Conservation (phyloP, 2,797 vertebrate species). For the Protonibea diacanthus region DNA sequence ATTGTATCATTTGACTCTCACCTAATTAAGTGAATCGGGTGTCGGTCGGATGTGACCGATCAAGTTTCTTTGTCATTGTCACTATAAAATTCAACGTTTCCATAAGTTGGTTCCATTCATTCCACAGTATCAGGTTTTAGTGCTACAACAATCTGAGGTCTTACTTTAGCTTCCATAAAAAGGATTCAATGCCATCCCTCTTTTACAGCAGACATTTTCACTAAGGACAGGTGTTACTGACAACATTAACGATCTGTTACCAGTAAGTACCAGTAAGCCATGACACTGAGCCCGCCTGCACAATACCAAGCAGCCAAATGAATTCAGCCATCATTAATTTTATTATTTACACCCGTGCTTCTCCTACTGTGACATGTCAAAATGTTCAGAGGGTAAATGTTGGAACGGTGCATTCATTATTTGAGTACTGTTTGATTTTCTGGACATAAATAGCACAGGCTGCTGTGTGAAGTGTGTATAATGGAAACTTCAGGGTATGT, state of each 20-base stretch:
- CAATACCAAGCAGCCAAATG: not conserved
- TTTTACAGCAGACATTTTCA: not conserved
- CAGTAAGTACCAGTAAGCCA: not conserved
- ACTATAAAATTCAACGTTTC: not conserved
- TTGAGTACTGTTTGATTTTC: not conserved
- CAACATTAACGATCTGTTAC: not conserved
- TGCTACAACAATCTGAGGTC: not conserved
- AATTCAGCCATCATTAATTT: not conserved
- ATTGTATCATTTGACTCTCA: not conserved
- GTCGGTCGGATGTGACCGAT: not conserved
- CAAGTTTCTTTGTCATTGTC: not conserved
- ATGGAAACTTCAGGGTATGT: not conserved
- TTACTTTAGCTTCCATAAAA: not conserved
- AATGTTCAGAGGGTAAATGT: not conserved
- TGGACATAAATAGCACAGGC: not conserved
- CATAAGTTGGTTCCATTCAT: not conserved
- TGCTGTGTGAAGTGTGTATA: not conserved
- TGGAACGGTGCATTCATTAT: not conserved
- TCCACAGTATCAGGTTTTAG: not conserved
- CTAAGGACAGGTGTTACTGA: not conserved
- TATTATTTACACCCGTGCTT: not conserved
- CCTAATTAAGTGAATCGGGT: not conserved
- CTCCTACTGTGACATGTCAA: conserved; percentile 1
- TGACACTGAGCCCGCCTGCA: too few relatives aligned
- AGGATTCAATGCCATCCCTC: not conserved